Evolutionary conservation across 2,888 invertebrate genomes (phyloP), one percentile per base, ranked within the genome.

Genomic region (Leptinotarsa haldemani): DNA sequence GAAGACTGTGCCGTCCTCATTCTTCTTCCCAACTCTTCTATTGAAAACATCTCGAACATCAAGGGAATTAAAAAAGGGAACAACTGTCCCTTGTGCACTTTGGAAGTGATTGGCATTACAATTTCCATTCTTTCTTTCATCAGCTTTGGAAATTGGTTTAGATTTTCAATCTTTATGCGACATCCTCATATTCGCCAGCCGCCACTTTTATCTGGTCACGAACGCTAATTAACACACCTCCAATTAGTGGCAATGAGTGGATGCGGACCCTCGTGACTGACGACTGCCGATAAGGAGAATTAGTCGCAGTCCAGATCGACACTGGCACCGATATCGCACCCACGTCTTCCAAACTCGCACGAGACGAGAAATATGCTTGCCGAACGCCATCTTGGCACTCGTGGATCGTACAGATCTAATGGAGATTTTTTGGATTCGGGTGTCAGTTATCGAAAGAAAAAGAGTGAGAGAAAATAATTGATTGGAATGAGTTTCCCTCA

Each of bases 201-300:
- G 25, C 56, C n/a, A 66, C n/a, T 68, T 46, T 56, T 68, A 68
- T 68, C 68, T 56, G 66, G 80, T 81, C 80, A 80, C 79, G 80
- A 79, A 76, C 77, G 74, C 79, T 80, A 80, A 81, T 81, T 81
- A 81, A 79, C 80, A 79, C 80, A 79, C 78, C 79, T 78, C 77
- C 79, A 81, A 81, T 81, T 81, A 81, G 81, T 71, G 78, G 77
- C 77, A 66, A 52, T 66, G 52, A 25, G 50, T 22, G 56, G 56
- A 30, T 18, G 48, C 1, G 15, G 40, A 22, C 53, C 67, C 67
- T 56, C 71, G 73, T 76, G 76, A 76, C 73, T 69, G 69, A 76
- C 73, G 73, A 74, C 46, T 30, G 58, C 25, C 71, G 76, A 76
- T 76, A 76, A 73, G 66, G 65, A 46, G 71, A 76, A 76, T 76